Percentiles rank a stretch among this genome's conserved stretches.
phyloP scores from a whole-genome alignment of 2,113 vertebrate species.

The Myiagra hebetior region DNA sequence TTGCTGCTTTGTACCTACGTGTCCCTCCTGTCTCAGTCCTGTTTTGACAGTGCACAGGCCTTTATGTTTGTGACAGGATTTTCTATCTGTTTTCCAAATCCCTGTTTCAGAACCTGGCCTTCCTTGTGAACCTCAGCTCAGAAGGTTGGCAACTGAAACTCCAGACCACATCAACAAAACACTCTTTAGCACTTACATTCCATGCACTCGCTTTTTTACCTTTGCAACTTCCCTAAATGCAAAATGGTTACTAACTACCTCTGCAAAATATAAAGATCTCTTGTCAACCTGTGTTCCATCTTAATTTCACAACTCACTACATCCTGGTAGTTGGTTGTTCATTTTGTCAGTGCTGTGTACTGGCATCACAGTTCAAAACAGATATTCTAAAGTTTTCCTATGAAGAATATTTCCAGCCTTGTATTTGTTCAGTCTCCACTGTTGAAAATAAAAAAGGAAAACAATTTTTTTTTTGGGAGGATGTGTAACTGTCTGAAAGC shows the following conservation, averaged over 20 bases:
- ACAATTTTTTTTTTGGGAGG: accelerated
- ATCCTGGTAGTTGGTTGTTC: neutral
- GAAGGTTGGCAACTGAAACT: neutral
- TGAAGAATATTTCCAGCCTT: neutral
- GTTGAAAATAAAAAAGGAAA: neutral
- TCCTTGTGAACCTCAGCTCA: neutral
- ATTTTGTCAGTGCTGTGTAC: neutral
- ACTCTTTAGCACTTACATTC: neutral
- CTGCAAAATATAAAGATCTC: neutral
- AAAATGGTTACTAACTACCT: neutral
- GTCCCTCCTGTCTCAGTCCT: neutral
- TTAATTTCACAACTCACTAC: neutral
- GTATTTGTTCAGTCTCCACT: neutral
- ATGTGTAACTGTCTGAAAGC: neutral
- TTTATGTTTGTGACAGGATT: neutral
- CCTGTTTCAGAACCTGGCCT: neutral
- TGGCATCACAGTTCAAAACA: neutral
- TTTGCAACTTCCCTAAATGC: neutral
- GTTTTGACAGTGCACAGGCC: neutral
- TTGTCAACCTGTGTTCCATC: neutral
- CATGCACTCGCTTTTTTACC: neutral
- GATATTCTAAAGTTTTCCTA: neutral
- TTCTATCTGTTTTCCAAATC: neutral
- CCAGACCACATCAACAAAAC: neutral
- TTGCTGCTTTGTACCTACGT: neutral